Evolutionary conservation across 2,888 invertebrate genomes (phyloP).

Genomic region (Synanthedon andrenaeformis): DNA sequence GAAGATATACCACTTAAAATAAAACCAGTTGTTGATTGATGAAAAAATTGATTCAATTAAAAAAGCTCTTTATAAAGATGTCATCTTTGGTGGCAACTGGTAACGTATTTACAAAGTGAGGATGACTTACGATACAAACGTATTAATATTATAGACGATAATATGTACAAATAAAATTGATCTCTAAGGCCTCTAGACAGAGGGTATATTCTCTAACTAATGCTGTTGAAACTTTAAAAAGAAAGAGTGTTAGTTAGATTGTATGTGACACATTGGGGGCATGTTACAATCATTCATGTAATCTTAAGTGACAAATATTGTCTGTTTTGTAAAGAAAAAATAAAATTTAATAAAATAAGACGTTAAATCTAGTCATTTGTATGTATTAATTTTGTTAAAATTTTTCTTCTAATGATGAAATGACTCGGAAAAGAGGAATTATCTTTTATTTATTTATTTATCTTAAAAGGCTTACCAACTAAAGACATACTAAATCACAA

Average conservation of each 20-base stretch:
- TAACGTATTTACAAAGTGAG: not conserved
- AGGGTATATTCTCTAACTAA: not conserved
- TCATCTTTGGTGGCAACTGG: not conserved
- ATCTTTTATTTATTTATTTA: too few relatives aligned
- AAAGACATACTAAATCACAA: too few relatives aligned
- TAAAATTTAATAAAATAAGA: too few relatives aligned
- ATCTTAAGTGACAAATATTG: slow-evolving; percentile 23
- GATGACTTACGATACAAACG: not conserved
- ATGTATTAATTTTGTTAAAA: too few relatives aligned
- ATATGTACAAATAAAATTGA: not conserved
- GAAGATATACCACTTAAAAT: slow-evolving; percentile 32
- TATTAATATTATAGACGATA: not conserved
- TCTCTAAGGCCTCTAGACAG: not conserved
- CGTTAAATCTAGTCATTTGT: too few relatives aligned
- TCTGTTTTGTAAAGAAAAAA: slow-evolving; percentile 10
- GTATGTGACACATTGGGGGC: slow-evolving; percentile 25
- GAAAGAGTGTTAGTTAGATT: not conserved
- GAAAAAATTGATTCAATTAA: not conserved
- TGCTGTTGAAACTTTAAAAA: not conserved
- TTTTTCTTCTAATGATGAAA: too few relatives aligned
- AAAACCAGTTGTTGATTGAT: not conserved
- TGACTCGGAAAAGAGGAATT: too few relatives aligned
- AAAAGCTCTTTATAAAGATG: not conserved
- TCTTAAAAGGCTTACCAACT: too few relatives aligned
- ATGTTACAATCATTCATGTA: slow-evolving; percentile 5